Evolutionary conservation across 2,797 vertebrate genomes (phyloP), one percentile per base, ranked within the genome.

Genomic region (Pyrocephalus nanus): DNA sequence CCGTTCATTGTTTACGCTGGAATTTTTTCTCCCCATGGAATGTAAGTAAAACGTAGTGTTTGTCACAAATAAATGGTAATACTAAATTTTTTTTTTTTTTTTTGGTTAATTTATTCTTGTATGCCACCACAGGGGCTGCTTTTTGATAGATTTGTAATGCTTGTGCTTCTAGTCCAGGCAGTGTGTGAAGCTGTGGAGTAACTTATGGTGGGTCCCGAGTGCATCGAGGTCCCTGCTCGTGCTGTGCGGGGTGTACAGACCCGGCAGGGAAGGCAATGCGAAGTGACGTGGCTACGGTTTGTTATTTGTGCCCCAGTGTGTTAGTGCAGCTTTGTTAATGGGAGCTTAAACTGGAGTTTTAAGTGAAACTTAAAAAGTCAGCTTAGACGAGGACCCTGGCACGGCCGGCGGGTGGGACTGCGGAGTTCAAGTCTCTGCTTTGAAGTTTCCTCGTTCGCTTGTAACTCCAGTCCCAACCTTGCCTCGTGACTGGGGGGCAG

Each of bases 21-120:
- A 97, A 98, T 98, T 98, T 98, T 98, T 97, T 98, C 98, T 98
- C 98, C 98, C 98, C 98, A 98, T 98, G 98, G 98, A 98, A 98
- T 98, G 98, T 98, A 98, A 99, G 98, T 98, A 98, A 98, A 97
- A 97, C 95, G 95, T 98, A 98, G 97, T 98, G 97, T 98, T 98
- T 98, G 98, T 98, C 98, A 98, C 97, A 97, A 98, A 98, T 98
- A 98, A 98, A 98, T 98, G 97, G 97, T 98, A 97, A 98, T 97
- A 97, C 97, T 98, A 97, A 97, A 92, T 94, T 96, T 95, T 95
- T 53, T 53, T 53, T 50, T 15, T 42, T 42, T 53, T 53, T 53
- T 96, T 95, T 85, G 34, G 95, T 97, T 97, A 98, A 97, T 97
- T 98, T 97, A 97, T 98, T 98, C 93, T 97, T 79, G 97, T 76